Percentiles rank a stretch among this genome's conserved stretches.
phyloP scores from a whole-genome alignment of 2,888 invertebrate species.

The Drosophila peninsularis region DNA sequence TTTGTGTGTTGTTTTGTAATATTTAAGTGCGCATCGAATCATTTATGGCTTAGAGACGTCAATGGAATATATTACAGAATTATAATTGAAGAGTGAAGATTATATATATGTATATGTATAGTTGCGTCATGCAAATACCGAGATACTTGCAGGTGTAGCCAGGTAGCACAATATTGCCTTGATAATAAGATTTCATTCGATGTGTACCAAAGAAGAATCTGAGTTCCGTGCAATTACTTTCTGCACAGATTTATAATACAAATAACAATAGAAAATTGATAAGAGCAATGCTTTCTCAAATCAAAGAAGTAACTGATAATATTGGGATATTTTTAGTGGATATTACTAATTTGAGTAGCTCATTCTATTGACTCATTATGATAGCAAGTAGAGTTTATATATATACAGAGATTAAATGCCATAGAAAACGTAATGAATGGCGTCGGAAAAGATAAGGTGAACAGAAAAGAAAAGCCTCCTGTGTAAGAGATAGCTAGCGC shows the following conservation, averaged over 20 bases:
- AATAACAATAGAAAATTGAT: not conserved
- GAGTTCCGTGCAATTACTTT: not conserved
- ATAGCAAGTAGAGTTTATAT: constrained; percentile 15
- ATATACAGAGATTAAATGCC: constrained; percentile 5
- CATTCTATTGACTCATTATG: constrained; percentile 27
- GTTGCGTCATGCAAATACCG: not conserved
- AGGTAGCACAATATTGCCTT: not conserved
- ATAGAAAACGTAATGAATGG: constrained; percentile 1
- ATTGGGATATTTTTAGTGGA: not conserved
- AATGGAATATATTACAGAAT: constrained; percentile 11
- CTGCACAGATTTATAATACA: not conserved
- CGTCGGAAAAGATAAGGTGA: constrained; percentile 16
- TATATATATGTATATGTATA: not conserved
- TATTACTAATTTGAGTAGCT: constrained; percentile 16
- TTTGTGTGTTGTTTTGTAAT: constrained; percentile 16
- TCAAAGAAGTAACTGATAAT: not conserved
- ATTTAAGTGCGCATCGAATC: constrained; percentile 13
- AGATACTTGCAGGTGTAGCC: not conserved
- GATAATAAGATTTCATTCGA: not conserved
- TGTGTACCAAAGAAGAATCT: not conserved
- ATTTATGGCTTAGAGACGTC: constrained; percentile 16
- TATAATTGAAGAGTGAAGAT: constrained; percentile 1
- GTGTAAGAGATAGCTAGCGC: constrained; percentile 11
- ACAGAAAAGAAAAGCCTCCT: constrained; percentile 3
- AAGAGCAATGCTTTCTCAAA: not conserved